Evolutionary conservation across 2,888 invertebrate genomes (phyloP), one percentile per base, ranked within the genome.

Genomic region (Alitta virens): DNA sequence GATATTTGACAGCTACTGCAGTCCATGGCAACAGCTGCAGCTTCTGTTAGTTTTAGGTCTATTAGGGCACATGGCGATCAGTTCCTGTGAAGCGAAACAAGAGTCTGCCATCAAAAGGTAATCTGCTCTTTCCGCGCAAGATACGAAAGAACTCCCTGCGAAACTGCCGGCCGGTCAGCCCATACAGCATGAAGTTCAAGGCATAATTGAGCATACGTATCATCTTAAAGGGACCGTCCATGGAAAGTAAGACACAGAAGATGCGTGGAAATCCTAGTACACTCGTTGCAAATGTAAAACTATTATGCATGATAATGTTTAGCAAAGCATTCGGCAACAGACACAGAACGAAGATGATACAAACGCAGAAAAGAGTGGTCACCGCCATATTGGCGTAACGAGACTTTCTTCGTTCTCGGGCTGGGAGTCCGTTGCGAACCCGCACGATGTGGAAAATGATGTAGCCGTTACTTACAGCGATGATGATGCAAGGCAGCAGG

Each of bases 131-230:
- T 5, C 33, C 33, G 7, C 33, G 5, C 7, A 33, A 12, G 33
- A 33, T 33, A 12, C 33, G 33, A 12, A 33, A 33, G 33, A 60
- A 18, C 42, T 66, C 63, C 21, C 55, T 23, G 14, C 66, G 61
- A 42, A 66, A 66, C 27, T 62, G 64, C 3, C 62, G 38, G 12
- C 66, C 66, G 2, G 62, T 64, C 18, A 66, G 49, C 5, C 64
- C 66, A 42, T 66, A 66, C 12, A 66, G 27, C 27, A 66, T 9
- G 60, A 62, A 64, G 56, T 66, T 66, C 14, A 26, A 49, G 16
- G 66, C 61, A 51, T 66, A 66, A 40, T 66, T 66, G 21, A 64
- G n/a, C 2, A 66, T 55, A 21, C 66, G 63, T 1, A 64, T 33
- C 59, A 66, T 59, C 40, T 62, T 43, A 18, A 66, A 66, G 2